These are phyloP conservation scores for Desmodus rotundus DNA, from an alignment of 2,113 vertebrate species.

Conservation along the genomic window DNA sequence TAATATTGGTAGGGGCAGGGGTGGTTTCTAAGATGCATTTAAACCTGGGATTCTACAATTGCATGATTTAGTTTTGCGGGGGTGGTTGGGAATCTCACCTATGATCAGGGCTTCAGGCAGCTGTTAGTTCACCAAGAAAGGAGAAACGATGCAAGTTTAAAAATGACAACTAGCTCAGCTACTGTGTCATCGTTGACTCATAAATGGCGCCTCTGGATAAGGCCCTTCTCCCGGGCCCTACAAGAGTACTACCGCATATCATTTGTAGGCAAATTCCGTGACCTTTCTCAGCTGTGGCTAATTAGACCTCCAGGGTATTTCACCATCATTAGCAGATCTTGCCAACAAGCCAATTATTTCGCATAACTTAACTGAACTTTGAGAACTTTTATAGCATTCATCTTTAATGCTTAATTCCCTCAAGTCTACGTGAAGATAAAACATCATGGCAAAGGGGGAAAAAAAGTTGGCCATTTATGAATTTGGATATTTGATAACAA, in stretches of 20 bases:
- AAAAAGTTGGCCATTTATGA: background rate
- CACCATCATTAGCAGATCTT: background rate
- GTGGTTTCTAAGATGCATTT: background rate
- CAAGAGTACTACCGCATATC: background rate
- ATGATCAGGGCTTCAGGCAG: background rate
- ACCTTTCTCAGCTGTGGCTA: slow-evolving; percentile 9
- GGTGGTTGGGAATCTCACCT: slow-evolving; percentile 27
- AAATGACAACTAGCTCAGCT: background rate
- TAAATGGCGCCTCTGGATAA: background rate
- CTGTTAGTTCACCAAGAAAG: background rate
- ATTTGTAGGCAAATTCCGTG: background rate
- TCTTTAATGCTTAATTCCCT: background rate
- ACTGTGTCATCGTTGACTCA: background rate
- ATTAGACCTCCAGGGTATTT: slow-evolving; percentile 37
- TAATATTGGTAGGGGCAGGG: background rate
- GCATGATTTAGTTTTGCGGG: background rate
- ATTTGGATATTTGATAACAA: background rate
- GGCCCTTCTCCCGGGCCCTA: background rate
- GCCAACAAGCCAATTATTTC: slow-evolving; percentile 35
- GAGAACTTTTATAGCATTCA: background rate
- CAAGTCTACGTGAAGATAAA: background rate
- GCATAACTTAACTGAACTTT: background rate
- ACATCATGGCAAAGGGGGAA: background rate
- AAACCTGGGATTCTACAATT: background rate
- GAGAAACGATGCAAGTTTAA: background rate